Base-by-base conservation (phyloP, 2,888 invertebrate genomes). In the Cecidostiba fungosa region DNA sequence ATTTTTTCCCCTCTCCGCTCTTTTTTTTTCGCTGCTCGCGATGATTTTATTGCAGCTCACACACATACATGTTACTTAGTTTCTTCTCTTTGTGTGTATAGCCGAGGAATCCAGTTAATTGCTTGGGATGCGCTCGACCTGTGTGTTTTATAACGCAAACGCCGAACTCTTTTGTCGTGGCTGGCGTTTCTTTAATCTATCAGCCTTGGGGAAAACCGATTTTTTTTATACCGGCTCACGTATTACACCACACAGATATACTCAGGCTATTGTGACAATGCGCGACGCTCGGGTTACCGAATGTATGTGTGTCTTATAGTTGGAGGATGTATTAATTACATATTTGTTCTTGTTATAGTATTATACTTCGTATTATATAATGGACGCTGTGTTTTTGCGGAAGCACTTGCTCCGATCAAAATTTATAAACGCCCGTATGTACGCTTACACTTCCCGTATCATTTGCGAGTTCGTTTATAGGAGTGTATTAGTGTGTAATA, bases 161-260 rank as follows among this genome's bases (percentile, higher is more conserved):
- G 32, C 43, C 66, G 29, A 81, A 43, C 39, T 73, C 73, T 80
- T 79, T 76, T 54, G 69, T 76, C 59, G 54, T 39, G 26, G 69
- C 39, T n/a, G 74, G 54, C 26, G 8, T 6, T 73, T 74, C 39
- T 73, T 78, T 62, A 78, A 78, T 73, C 73, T 16, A n/a, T 59
- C 62, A 47, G 50, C 85, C 85, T 85, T 85, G 85, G 85, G 85
- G 66, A 85, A 82, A 85, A 82, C 85, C 85, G 70, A 69, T 79
- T 85, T 74, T 77, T 72, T 82, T 69, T 32, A 16, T 54, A 69
- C n/a, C 62, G 39, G 50, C 39, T n/a, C 39, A n/a, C 54, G 74
- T 62, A 29, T 59, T 80, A 47, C 43, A 47, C 12, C 47, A 47
- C 47, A 59, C 54, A 6, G n/a, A 23, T 23, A 23, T 23, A n/a